Conservation (phyloP, 2,888 invertebrate genomes). For the Globia sparganii region DNA sequence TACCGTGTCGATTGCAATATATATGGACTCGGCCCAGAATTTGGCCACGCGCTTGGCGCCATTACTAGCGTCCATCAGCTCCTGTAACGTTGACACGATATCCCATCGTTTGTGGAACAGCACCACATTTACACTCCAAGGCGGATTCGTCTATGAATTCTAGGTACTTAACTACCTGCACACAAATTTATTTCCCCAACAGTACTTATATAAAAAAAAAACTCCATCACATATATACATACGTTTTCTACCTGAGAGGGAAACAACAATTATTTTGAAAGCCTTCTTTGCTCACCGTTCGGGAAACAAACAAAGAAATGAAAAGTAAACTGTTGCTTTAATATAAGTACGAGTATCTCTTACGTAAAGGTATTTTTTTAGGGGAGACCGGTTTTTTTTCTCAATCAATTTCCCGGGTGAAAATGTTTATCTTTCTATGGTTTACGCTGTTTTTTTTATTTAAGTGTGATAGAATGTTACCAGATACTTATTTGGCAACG, state of each 20-base stretch:
- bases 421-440: conserved; percentile 5
- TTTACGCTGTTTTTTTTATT: neutral
- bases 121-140: neutral
- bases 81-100: neutral
- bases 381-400: neutral
- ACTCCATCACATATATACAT: conserved; percentile 18
- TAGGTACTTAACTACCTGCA: neutral
- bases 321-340: conserved; percentile 44
- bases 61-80: neutral
- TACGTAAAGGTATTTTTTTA: conserved; percentile 16
- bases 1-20: too few relatives aligned
- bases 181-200: neutral
- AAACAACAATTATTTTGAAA: conserved; percentile 59
- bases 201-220: conserved; percentile 12
- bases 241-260: neutral
- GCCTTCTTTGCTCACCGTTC: conserved; percentile 38
- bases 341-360: conserved; percentile 14
- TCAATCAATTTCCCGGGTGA: neutral
- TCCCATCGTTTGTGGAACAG: neutral
- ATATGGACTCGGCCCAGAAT: too few relatives aligned
- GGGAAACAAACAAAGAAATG: conserved; percentile 51
- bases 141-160: neutral
- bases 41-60: too few relatives aligned
- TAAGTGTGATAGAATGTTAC: neutral
- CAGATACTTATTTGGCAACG: neutral